Evolutionary conservation across 2,113 vertebrate species (phyloP).

Genomic region (Anas platyrhynchos): DNA sequence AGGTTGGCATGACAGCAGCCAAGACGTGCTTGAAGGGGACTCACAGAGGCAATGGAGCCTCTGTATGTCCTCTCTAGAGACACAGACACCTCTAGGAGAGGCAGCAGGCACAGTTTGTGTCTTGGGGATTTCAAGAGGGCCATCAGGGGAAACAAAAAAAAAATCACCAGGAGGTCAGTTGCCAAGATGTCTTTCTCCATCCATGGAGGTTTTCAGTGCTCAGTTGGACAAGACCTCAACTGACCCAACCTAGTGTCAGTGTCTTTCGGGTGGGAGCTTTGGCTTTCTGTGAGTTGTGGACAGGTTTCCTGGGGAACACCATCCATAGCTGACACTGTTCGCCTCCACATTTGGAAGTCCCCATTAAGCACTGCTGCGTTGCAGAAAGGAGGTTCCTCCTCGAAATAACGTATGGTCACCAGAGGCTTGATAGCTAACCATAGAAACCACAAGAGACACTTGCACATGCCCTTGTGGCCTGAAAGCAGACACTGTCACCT

Average conservation of each 20-base stretch:
- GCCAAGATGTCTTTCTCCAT: neutral
- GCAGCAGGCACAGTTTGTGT: neutral
- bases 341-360: neutral
- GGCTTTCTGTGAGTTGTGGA: neutral
- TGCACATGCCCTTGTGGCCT: fast-evolving
- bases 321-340: neutral
- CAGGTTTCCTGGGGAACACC: neutral
- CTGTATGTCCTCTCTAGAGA: neutral
- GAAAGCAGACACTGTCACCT: neutral
- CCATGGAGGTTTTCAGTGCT: neutral
- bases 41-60: neutral
- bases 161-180: neutral
- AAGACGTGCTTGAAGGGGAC: neutral
- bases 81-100: neutral
- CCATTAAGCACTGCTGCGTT: neutral
- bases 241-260: neutral
- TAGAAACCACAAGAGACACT: neutral
- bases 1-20: neutral
- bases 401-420: neutral
- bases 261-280: neutral
- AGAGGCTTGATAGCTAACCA: neutral
- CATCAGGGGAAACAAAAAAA: neutral
- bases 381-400: neutral
- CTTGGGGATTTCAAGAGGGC: neutral
- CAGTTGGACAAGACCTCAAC: neutral